Evolutionary conservation across 1,140 invertebrate genomes (phyloP).

Genomic region (Panagrolaimus sp.): DNA sequence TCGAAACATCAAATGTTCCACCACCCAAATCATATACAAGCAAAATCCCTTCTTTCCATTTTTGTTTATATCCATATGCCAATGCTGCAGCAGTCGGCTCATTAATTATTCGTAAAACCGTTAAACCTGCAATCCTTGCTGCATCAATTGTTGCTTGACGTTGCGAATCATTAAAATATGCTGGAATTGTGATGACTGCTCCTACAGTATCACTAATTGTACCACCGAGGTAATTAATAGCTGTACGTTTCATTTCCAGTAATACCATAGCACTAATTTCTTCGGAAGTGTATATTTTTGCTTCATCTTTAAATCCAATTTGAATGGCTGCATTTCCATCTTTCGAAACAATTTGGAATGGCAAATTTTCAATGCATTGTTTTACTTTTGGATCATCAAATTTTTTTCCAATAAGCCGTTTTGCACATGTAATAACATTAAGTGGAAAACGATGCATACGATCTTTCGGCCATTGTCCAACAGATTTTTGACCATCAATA

Average conservation of each 20-base stretch:
- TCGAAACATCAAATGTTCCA: conserved; percentile 55
- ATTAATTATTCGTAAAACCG: conserved; percentile 68
- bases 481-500: background rate
- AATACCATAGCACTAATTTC: too few relatives aligned
- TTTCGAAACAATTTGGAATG: background rate
- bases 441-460: background rate
- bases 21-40: conserved; percentile 60
- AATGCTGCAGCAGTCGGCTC: conserved; percentile 74
- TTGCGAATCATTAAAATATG: conserved; percentile 70
- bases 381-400: conserved; percentile 65
- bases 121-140: conserved; percentile 65
- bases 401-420: background rate
- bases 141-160: conserved; percentile 70
- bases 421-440: background rate
- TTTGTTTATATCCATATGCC: conserved; percentile 75
- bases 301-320: background rate
- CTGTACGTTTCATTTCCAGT: conserved; percentile 61
- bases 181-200: conserved; percentile 35
- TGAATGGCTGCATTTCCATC: background rate
- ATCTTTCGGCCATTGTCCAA: background rate
- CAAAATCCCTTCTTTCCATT: conserved; percentile 60
- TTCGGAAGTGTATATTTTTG: too few relatives aligned
- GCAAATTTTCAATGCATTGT: conserved; percentile 60
- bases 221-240: conserved; percentile 54
- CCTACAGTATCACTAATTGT: conserved; percentile 63